Conservation (phyloP, 2,888 invertebrate genomes). For the Phalera bucephala region DNA sequence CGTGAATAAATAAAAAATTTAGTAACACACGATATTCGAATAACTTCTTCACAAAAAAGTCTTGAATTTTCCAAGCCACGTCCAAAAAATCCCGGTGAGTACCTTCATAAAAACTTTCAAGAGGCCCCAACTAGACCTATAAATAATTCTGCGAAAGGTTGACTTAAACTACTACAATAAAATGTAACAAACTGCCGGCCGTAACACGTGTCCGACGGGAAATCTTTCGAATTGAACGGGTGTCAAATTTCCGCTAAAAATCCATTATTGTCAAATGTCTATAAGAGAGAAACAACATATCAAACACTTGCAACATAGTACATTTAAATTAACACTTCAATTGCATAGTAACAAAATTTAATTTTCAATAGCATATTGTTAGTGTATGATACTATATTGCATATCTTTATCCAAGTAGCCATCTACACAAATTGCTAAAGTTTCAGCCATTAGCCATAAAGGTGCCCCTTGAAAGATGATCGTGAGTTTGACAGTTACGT, state of each 20-base stretch:
- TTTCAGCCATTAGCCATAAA: conserved; percentile 44
- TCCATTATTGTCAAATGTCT: conserved; percentile 48
- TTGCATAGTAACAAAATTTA: too few relatives aligned
- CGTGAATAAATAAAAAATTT: too few relatives aligned
- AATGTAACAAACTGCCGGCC: conserved; percentile 18
- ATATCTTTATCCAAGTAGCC: too few relatives aligned
- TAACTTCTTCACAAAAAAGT: too few relatives aligned
- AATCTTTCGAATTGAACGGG: conserved; percentile 33
- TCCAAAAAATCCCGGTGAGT: neutral
- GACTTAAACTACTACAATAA: conserved; percentile 8
- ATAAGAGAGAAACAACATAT: too few relatives aligned
- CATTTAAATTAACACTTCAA: too few relatives aligned
- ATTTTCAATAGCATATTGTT: too few relatives aligned
- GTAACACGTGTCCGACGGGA: conserved; percentile 23
- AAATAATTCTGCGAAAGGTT: conserved; percentile 2
- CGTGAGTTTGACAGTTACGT: conserved; percentile 19
- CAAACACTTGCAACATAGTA: too few relatives aligned
- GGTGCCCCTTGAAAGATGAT: conserved; percentile 39
- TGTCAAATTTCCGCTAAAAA: too few relatives aligned
- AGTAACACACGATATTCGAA: too few relatives aligned
- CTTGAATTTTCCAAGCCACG: neutral
- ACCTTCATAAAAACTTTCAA: conserved; percentile 1
- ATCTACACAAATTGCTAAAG: conserved; percentile 61
- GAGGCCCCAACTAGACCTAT: neutral
- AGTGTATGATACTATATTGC: too few relatives aligned